Evolutionary conservation across 2,797 vertebrate genomes (phyloP).

Genomic region (Pangasius macronema): DNA sequence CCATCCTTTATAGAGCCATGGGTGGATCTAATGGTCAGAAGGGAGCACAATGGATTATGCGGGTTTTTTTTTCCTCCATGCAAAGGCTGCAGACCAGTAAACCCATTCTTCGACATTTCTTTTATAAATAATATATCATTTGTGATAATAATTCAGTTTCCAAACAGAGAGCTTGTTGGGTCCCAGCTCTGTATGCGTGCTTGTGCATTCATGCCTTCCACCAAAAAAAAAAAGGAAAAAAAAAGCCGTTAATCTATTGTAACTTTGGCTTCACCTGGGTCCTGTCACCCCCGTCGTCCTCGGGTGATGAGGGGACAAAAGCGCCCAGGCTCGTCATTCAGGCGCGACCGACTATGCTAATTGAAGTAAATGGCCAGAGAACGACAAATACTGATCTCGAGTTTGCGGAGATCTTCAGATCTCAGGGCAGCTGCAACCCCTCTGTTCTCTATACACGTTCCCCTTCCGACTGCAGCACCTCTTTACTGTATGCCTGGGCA

Average conservation of each 20-base stretch:
- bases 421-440: conserved; percentile 77
- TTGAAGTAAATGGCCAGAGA: conserved; percentile 68
- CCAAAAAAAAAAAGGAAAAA: conserved; percentile 3
- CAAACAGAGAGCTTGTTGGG: conserved; percentile 19
- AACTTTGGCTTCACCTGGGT: conserved; percentile 80
- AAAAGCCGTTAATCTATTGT: conserved; percentile 63
- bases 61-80: neutral
- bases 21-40: neutral
- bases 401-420: conserved; percentile 82
- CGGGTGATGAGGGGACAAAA: conserved; percentile 81
- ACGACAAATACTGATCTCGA: conserved; percentile 76
- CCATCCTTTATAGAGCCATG: neutral
- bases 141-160: conserved; percentile 1
- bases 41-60: neutral
- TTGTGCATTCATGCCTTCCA: conserved; percentile 67
- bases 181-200: conserved; percentile 28
- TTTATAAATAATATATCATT: conserved; percentile 10
- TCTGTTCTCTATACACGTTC: conserved; percentile 47
- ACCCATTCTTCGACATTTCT: neutral
- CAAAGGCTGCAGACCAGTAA: conserved; percentile 4
- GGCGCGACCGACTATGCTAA: conserved; percentile 87
- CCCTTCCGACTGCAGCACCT: conserved; percentile 23
- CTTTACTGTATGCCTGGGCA: conserved; percentile 16
- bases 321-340: conserved; percentile 79
- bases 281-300: conserved; percentile 80